A percentile compares a stretch with the other conserved stretches of the same genome.
phyloP scores from a whole-genome alignment of 2,113 vertebrate genomes.

The Crotalus horridus region DNA sequence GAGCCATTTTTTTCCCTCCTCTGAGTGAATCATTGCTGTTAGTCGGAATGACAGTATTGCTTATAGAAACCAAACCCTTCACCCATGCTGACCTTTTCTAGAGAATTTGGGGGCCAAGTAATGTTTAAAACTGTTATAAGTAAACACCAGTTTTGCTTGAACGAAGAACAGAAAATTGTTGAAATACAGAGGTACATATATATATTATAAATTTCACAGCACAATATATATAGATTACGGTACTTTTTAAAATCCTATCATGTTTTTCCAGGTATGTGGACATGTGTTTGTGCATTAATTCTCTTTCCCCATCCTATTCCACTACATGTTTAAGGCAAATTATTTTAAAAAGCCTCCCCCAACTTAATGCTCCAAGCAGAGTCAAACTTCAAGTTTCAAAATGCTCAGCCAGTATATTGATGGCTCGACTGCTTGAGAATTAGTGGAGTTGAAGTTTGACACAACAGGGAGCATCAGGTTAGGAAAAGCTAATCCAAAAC shows the following conservation, averaged over 20 bases:
- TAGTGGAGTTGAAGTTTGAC: background rate
- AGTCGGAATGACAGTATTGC: conserved; percentile 65
- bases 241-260: background rate
- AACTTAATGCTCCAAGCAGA: background rate
- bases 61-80: conserved; percentile 61
- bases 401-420: background rate
- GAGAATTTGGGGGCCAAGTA: conserved; percentile 54
- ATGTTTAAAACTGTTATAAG: conserved; percentile 62
- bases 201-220: too few relatives aligned
- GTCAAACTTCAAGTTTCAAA: background rate
- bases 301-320: background rate
- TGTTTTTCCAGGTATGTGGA: background rate
- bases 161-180: conserved; percentile 40
- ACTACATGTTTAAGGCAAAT: conserved; percentile 15
- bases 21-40: conserved; percentile 64
- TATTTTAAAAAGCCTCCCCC: background rate
- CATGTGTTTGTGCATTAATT: background rate
- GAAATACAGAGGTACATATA: background rate
- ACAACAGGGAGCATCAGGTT: background rate
- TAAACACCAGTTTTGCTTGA: conserved; percentile 44
- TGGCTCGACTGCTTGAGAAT: background rate
- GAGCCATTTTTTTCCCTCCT: conserved; percentile 66
- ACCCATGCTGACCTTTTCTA: conserved; percentile 57
- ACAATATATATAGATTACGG: background rate
- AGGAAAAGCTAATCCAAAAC: background rate